These are phyloP conservation scores for Coboldia fuscipes DNA, from an alignment of 1,140 invertebrate genomes.

Conservation along the genomic window DNA sequence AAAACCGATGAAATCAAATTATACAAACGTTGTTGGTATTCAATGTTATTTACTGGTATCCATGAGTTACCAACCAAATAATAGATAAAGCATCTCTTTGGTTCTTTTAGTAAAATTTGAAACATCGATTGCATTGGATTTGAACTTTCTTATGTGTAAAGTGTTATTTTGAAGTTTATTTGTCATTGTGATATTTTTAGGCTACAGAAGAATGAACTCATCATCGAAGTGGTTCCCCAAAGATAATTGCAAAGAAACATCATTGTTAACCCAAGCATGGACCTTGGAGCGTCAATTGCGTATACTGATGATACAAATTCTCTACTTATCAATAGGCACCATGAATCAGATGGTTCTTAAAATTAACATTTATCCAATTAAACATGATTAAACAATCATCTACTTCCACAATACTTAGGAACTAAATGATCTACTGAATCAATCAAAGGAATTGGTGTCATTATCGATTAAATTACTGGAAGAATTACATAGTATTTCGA, in stretches of 20 bases:
- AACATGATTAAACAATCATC: background rate
- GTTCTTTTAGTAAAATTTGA: no score
- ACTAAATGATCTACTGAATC: background rate
- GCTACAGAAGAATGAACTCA: background rate
- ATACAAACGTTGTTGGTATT: no score
- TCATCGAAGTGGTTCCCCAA: conserved; percentile 4
- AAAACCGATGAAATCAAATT: no score
- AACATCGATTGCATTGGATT: no score
- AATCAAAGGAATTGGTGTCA: background rate
- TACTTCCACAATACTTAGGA: conserved; percentile 1
- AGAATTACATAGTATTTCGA: background rate
- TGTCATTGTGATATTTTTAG: no score
- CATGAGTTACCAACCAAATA: no score
- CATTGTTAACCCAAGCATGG: conserved; percentile 2
- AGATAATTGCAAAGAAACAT: conserved; percentile 1
- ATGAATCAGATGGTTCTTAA: conserved; percentile 3
- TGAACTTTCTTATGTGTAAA: no score
- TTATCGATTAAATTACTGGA: background rate
- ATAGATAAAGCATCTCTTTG: no score
- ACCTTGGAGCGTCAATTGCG: conserved; percentile 2
- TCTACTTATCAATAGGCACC: conserved; percentile 4
- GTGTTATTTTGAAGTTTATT: no score
- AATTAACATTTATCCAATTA: conserved; percentile 1
- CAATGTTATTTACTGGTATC: no score
- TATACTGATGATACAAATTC: conserved; percentile 3